Percentiles rank a stretch among this genome's conserved stretches.
Evolutionary conservation across 2,113 vertebrate genomes (phyloP).

Genomic region (Archocentrus centrarchus): DNA sequence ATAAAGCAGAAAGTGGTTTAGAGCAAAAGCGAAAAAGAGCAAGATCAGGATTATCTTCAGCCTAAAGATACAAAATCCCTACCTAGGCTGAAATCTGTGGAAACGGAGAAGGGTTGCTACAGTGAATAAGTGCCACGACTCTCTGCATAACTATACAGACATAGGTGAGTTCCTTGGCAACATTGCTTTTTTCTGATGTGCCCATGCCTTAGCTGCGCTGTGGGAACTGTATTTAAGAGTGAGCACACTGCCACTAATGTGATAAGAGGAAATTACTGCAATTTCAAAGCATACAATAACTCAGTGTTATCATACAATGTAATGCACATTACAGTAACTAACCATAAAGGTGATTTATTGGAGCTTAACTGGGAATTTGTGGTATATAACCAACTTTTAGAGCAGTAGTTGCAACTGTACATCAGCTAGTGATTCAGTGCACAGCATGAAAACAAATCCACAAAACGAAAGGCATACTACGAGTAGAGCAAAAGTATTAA

Average conservation of each 20-base stretch:
- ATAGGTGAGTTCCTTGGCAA: background rate
- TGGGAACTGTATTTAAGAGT: background rate
- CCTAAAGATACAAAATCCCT: conserved; percentile 3
- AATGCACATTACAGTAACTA: background rate
- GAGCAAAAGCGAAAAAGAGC: background rate
- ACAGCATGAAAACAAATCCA: conserved; percentile 8
- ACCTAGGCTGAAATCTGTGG: conserved; percentile 8
- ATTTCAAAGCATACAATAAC: background rate
- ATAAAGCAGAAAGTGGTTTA: background rate
- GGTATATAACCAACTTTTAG: background rate
- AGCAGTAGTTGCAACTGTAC: background rate
- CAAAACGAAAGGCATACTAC: background rate
- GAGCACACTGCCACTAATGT: background rate
- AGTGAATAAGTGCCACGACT: background rate
- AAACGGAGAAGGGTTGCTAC: conserved; percentile 19
- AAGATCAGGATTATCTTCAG: conserved; percentile 15
- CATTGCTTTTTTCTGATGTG: background rate
- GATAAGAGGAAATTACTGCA: background rate
- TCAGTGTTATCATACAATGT: background rate
- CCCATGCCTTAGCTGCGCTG: background rate
- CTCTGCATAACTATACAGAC: background rate
- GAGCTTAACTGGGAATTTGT: conserved; percentile 1
- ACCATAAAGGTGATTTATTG: background rate
- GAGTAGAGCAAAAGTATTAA: background rate
- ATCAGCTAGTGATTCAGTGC: conserved; percentile 2